phyloP scores from a whole-genome alignment of 2,113 vertebrate species.

The Dinomys branickii region DNA sequence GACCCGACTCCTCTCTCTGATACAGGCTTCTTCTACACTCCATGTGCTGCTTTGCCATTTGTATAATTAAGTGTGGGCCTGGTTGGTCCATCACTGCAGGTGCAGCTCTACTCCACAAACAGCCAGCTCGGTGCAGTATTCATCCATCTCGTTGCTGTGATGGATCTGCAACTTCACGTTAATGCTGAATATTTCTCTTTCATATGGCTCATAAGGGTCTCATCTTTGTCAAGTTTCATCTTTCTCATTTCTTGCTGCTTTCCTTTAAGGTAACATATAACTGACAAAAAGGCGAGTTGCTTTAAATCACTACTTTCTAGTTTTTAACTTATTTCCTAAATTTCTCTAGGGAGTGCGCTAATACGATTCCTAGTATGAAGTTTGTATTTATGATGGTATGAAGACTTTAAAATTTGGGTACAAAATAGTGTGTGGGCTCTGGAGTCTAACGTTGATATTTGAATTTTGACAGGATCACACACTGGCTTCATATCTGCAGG shows the following conservation, averaged over 20 bases:
- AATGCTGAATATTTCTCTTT: not conserved
- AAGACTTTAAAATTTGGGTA: not conserved
- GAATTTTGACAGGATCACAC: not conserved
- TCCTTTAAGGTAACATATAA: slow-evolving; percentile 16
- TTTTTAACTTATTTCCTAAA: slow-evolving; percentile 44
- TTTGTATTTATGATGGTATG: not conserved
- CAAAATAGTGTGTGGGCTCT: not conserved
- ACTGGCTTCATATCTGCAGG: not conserved
- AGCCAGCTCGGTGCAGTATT: not conserved
- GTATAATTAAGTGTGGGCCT: not conserved
- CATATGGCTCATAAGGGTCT: not conserved
- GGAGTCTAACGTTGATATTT: not conserved
- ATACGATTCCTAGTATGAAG: not conserved
- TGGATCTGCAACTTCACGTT: not conserved
- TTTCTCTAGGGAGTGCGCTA: not conserved
- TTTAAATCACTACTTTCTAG: not conserved
- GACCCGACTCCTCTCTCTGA: not conserved
- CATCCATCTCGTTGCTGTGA: not conserved
- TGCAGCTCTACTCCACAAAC: not conserved
- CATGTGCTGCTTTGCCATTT: not conserved
- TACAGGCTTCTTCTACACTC: not conserved
- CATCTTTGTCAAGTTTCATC: not conserved
- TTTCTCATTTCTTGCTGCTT: not conserved
- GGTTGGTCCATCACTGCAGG: not conserved
- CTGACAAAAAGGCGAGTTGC: not conserved